These are phyloP conservation scores for Sicus ferrugineus DNA, from an alignment of 2,888 invertebrate species.

Conservation along the genomic window DNA sequence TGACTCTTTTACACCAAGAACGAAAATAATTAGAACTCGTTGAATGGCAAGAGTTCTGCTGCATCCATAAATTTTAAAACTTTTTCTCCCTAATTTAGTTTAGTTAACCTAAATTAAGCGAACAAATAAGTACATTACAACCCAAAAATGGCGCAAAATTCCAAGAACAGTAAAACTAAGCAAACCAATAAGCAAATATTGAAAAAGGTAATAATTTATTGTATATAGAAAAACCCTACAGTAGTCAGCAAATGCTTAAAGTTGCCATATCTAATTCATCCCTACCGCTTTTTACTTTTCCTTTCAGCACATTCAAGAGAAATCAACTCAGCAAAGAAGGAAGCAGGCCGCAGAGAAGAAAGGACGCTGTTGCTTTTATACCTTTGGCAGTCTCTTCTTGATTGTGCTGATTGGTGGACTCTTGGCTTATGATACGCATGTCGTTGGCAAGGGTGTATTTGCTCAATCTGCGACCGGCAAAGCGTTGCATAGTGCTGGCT, in stretches of 20 bases:
- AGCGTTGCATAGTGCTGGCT: conserved; percentile 72
- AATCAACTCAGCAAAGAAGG: conserved; percentile 56
- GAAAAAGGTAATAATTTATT: conserved; percentile 58
- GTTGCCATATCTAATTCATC: neutral
- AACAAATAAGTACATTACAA: conserved; percentile 8
- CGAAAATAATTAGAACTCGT: neutral
- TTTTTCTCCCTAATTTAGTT: conserved; percentile 8
- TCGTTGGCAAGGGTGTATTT: conserved; percentile 73
- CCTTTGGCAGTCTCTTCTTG: conserved; percentile 71
- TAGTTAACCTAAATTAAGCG: neutral
- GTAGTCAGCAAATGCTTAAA: conserved; percentile 10
- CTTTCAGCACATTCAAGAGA: conserved; percentile 55
- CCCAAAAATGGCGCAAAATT: conserved; percentile 61
- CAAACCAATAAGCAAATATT: conserved; percentile 57
- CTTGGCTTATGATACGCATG: conserved; percentile 73
- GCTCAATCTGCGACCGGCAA: conserved; percentile 74
- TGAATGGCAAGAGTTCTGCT: neutral
- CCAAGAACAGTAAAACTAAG: conserved; percentile 63
- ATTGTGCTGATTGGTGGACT: conserved; percentile 70
- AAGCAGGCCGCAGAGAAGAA: conserved; percentile 53
- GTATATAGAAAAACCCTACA: no score
- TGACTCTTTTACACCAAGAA: neutral
- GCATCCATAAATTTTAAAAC: no score
- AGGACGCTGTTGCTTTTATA: conserved; percentile 71
- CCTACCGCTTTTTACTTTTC: neutral